Conservation (phyloP, 2,797 vertebrate genomes). For the Lacerta agilis region DNA sequence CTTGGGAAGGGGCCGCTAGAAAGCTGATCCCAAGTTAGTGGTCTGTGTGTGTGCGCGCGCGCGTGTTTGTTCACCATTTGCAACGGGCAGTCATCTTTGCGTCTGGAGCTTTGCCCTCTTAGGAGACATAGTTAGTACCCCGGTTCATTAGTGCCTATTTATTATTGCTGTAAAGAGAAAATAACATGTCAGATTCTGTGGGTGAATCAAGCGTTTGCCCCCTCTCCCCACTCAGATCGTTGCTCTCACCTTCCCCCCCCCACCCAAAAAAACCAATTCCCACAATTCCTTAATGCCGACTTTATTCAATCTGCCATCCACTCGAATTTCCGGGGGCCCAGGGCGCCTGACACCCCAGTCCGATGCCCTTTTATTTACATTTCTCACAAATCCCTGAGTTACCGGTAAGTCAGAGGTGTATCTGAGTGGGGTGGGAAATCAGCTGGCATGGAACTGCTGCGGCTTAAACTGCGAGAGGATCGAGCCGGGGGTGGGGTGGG, state of each 20-base stretch:
- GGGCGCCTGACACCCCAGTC: too few relatives aligned
- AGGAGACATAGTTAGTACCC: conserved; percentile 57
- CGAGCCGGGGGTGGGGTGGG: not conserved
- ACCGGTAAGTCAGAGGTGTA: not conserved
- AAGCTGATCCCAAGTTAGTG: conserved; percentile 78
- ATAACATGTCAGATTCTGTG: not conserved
- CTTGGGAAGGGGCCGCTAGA: conserved; percentile 81
- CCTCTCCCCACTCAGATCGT: not conserved
- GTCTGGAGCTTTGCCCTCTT: conserved; percentile 67
- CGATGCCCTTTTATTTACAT: not conserved
- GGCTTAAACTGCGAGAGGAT: not conserved
- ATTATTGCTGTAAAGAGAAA: conserved; percentile 53
- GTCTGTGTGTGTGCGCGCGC: conserved; percentile 44
- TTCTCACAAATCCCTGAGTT: not conserved
- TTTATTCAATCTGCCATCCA: not conserved
- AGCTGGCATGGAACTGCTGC: not conserved
- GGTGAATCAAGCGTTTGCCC: not conserved
- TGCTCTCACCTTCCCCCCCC: too few relatives aligned
- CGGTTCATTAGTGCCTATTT: conserved; percentile 64
- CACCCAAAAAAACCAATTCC: not conserved
- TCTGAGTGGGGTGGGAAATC: not conserved
- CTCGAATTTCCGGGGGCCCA: not conserved
- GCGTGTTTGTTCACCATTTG: conserved; percentile 57
- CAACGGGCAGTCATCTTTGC: conserved; percentile 60
- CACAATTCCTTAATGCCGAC: too few relatives aligned